Percentiles rank a stretch among this genome's conserved stretches.
phyloP scores from a whole-genome alignment of 2,113 vertebrate species.

The Orientallactaga bullata region DNA sequence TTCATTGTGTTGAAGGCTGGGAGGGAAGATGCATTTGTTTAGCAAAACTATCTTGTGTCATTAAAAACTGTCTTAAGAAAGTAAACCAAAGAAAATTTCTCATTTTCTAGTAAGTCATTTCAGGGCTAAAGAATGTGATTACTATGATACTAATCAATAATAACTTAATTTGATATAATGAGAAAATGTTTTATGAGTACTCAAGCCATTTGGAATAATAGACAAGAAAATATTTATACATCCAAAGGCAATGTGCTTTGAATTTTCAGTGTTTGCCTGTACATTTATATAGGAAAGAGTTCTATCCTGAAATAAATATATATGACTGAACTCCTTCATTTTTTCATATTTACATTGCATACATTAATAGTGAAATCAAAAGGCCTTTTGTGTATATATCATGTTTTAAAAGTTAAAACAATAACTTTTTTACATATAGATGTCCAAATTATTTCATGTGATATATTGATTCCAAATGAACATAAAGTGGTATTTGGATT shows the following conservation, averaged over 20 bases:
- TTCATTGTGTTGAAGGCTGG: neutral
- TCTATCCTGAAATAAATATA: neutral
- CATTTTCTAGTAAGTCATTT: neutral
- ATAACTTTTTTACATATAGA: neutral
- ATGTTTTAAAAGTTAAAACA: neutral
- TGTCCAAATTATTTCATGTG: neutral
- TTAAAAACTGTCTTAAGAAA: constrained; percentile 3
- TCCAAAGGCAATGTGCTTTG: neutral
- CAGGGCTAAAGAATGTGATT: neutral
- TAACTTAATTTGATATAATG: neutral
- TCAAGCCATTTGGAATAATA: neutral
- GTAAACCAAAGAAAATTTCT: neutral
- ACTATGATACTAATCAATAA: neutral
- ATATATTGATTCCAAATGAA: neutral
- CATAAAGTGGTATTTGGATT: neutral
- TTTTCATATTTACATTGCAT: neutral
- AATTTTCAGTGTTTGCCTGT: neutral
- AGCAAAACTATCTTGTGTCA: neutral
- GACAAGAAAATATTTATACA: too few species aligned
- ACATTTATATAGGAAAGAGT: rapidly evolving
- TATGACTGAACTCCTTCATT: neutral
- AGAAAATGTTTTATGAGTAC: neutral
- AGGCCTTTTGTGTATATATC: too few species aligned
- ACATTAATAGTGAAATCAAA: neutral
- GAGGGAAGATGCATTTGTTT: neutral